These are phyloP conservation scores for Calephelis nemesis DNA, from an alignment of 1,140 invertebrate species.

Conservation along the genomic window DNA sequence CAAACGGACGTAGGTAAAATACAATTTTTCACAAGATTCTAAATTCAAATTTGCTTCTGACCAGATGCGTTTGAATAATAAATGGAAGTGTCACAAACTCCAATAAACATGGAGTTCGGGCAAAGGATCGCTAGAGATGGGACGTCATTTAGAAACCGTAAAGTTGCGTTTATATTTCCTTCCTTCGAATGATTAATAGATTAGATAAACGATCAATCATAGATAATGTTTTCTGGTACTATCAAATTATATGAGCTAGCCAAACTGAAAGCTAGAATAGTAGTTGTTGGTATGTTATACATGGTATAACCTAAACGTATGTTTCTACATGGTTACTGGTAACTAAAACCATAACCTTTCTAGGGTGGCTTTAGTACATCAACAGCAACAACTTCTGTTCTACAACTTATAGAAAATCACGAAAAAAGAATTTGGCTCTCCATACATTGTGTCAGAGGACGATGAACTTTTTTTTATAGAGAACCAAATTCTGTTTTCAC, in stretches of 20 bases:
- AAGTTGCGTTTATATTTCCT: slow-evolving; percentile 28
- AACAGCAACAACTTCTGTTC: too few relatives aligned
- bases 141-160: slow-evolving; percentile 41
- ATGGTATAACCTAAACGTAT: too few relatives aligned
- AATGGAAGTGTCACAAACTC: slow-evolving; percentile 41
- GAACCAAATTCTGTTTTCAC: too few relatives aligned
- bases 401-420: too few relatives aligned
- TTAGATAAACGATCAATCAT: slow-evolving; percentile 38
- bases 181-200: slow-evolving; percentile 49
- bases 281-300: too few relatives aligned
- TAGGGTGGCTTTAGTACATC: too few relatives aligned
- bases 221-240: slow-evolving; percentile 1
- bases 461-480: too few relatives aligned
- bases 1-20: background rate
- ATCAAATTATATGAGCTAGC: background rate
- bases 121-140: slow-evolving; percentile 33
- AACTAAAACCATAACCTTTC: too few relatives aligned
- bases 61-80: slow-evolving; percentile 55
- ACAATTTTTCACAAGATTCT: background rate
- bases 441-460: too few relatives aligned
- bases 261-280: background rate
- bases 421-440: too few relatives aligned
- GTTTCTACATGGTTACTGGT: too few relatives aligned
- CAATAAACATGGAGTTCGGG: slow-evolving; percentile 32
- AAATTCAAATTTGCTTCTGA: background rate